phyloP scores from a whole-genome alignment of 2,797 vertebrate genomes.

The Crenuchus spilurus region DNA sequence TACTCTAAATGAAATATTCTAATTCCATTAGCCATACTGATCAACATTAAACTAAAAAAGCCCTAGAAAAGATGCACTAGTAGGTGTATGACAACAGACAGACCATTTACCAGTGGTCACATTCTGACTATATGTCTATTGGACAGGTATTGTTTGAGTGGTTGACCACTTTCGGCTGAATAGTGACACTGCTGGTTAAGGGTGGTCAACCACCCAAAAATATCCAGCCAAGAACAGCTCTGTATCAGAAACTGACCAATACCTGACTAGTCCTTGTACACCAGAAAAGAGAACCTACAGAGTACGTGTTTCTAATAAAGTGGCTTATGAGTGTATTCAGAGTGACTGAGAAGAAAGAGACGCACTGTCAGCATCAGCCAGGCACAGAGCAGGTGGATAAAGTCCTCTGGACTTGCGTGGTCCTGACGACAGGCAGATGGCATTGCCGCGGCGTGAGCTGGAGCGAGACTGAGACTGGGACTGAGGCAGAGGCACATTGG shows the following conservation, averaged over 20 bases:
- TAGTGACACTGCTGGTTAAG: neutral
- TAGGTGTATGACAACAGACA: too few species aligned
- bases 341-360: constrained; percentile 58
- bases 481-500: constrained; percentile 89
- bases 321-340: neutral
- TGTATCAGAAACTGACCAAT: neutral
- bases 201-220: neutral
- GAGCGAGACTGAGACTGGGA: constrained; percentile 71
- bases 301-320: neutral
- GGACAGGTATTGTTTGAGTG: too few species aligned
- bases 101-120: too few species aligned
- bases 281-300: too few species aligned
- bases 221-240: neutral
- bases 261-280: too few species aligned
- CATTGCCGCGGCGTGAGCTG: constrained; percentile 85
- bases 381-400: constrained; percentile 85
- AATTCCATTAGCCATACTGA: too few species aligned
- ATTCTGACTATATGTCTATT: too few species aligned
- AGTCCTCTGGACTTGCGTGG: constrained; percentile 88
- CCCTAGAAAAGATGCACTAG: too few species aligned
- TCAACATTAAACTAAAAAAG: too few species aligned
- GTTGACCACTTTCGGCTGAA: too few species aligned
- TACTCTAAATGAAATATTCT: too few species aligned
- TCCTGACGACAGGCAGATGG: constrained; percentile 94
- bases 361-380: constrained; percentile 97